Evolutionary conservation across 2,113 vertebrate genomes (phyloP).

Genomic region (Xyliphius kryptos): DNA sequence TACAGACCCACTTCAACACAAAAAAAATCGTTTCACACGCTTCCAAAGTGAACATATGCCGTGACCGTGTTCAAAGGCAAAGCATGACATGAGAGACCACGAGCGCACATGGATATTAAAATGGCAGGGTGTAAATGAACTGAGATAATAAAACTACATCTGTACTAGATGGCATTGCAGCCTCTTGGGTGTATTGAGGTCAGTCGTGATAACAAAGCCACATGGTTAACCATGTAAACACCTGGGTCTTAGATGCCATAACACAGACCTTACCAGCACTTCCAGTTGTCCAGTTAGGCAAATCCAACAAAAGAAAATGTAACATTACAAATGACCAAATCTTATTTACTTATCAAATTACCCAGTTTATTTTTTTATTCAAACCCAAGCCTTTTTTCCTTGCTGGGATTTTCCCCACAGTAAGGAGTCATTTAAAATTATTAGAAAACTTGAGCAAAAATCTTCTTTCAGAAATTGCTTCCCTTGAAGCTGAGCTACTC

Average conservation of each 20-base stretch:
- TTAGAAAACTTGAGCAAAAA: slow-evolving; percentile 53
- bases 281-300: slow-evolving; percentile 45
- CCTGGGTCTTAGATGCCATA: slow-evolving; percentile 49
- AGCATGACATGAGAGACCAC: slow-evolving; percentile 14
- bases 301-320: too few relatives aligned
- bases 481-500: slow-evolving; percentile 53
- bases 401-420: slow-evolving; percentile 36
- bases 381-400: not conserved
- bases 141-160: slow-evolving; percentile 35
- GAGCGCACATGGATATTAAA: slow-evolving; percentile 10
- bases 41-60: slow-evolving; percentile 32
- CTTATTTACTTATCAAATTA: too few relatives aligned
- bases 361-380: too few relatives aligned
- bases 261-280: slow-evolving; percentile 41
- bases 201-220: slow-evolving; percentile 44
- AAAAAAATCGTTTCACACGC: too few relatives aligned
- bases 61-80: slow-evolving; percentile 21
- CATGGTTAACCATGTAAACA: slow-evolving; percentile 57
- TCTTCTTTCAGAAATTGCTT: slow-evolving; percentile 58
- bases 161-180: slow-evolving; percentile 38
- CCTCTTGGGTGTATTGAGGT: slow-evolving; percentile 51
- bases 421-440: too few relatives aligned
- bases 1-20: slow-evolving; percentile 30
- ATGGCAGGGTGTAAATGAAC: slow-evolving; percentile 36
- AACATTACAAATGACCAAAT: too few relatives aligned